These are phyloP conservation scores for Lepidurus couesii DNA, from an alignment of 1,140 invertebrate species.

Conservation along the genomic window DNA sequence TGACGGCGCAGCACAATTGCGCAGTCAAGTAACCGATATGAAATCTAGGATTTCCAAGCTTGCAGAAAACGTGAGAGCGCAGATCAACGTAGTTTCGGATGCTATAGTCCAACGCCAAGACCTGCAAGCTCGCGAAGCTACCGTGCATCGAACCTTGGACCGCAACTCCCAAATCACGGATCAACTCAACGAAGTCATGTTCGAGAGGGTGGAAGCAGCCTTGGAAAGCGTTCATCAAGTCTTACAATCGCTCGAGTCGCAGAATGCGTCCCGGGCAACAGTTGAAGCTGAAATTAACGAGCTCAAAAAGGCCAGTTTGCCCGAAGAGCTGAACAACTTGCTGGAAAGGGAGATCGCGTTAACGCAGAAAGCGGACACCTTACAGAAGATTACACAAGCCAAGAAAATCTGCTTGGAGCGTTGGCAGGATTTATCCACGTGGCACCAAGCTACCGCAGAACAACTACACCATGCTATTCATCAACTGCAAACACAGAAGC, in stretches of 20 bases:
- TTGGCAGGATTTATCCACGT: slow-evolving; percentile 73
- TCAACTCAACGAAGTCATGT: slow-evolving; percentile 69
- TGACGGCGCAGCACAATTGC: slow-evolving; percentile 65
- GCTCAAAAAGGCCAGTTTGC: slow-evolving; percentile 58
- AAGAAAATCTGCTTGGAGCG: slow-evolving; percentile 71
- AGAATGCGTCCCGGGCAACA: slow-evolving; percentile 61
- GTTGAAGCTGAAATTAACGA: slow-evolving; percentile 78
- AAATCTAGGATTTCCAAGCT: slow-evolving; percentile 64
- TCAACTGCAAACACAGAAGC: slow-evolving; percentile 66
- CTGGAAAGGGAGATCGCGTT: slow-evolving; percentile 66
- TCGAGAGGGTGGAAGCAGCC: slow-evolving; percentile 68
- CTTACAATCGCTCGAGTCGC: slow-evolving; percentile 72
- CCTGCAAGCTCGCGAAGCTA: slow-evolving; percentile 70
- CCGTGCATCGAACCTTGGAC: slow-evolving; percentile 79
- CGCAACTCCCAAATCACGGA: slow-evolving; percentile 64
- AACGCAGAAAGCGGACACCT: slow-evolving; percentile 42
- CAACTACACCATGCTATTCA: slow-evolving; percentile 73
- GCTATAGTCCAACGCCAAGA: slow-evolving; percentile 71
- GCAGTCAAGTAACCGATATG: slow-evolving; percentile 62
- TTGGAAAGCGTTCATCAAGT: slow-evolving; percentile 71
- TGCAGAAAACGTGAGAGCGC: slow-evolving; percentile 62
- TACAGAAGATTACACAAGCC: slow-evolving; percentile 65
- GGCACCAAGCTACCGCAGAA: slow-evolving; percentile 72
- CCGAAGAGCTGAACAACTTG: slow-evolving; percentile 63
- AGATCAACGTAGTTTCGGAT: slow-evolving; percentile 72